These are phyloP conservation scores for Drosophila leonis DNA, from an alignment of 2,888 invertebrate genomes.

Conservation along the genomic window DNA sequence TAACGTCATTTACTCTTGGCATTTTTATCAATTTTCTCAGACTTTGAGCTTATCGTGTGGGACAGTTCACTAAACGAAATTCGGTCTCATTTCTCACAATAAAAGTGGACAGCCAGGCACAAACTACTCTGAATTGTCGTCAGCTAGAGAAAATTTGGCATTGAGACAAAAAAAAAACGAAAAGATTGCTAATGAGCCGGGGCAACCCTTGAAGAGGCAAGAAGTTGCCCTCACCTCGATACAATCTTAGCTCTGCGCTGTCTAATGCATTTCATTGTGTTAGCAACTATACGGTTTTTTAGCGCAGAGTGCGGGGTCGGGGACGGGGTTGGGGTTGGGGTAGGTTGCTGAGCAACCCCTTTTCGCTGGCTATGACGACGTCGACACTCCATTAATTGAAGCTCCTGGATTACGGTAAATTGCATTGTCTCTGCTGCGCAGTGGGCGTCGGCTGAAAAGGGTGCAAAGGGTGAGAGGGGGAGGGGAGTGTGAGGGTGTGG, in stretches of 20 bases:
- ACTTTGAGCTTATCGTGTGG: conserved; percentile 6
- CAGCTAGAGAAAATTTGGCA: conserved; percentile 20
- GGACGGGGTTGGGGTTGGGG: conserved; percentile 21
- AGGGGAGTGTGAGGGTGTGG: not conserved
- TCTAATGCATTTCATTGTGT: conserved; percentile 51
- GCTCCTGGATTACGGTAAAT: conserved; percentile 83
- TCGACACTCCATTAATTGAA: conserved; percentile 84
- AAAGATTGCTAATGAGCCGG: conserved; percentile 12
- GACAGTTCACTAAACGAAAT: conserved; percentile 23
- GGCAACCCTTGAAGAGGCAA: not conserved
- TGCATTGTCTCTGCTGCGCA: conserved; percentile 81
- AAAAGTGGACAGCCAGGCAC: conserved; percentile 25
- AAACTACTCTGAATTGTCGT: conserved; percentile 26
- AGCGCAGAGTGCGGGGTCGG: not conserved
- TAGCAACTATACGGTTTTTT: conserved; percentile 49
- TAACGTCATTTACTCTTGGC: conserved; percentile 2
- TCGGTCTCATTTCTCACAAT: conserved; percentile 52
- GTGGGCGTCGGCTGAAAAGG: conserved; percentile 56
- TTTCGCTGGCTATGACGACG: conserved; percentile 37
- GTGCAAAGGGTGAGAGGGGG: not conserved
- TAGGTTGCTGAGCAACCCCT: conserved; percentile 60
- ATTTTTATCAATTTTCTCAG: conserved; percentile 30
- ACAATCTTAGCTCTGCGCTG: not conserved
- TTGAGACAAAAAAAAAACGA: conserved; percentile 15
- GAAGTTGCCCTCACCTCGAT: not conserved